Percentiles rank a stretch among this genome's conserved stretches.
phyloP scores from a whole-genome alignment of 2,888 invertebrate species.

The Muscina levida region DNA sequence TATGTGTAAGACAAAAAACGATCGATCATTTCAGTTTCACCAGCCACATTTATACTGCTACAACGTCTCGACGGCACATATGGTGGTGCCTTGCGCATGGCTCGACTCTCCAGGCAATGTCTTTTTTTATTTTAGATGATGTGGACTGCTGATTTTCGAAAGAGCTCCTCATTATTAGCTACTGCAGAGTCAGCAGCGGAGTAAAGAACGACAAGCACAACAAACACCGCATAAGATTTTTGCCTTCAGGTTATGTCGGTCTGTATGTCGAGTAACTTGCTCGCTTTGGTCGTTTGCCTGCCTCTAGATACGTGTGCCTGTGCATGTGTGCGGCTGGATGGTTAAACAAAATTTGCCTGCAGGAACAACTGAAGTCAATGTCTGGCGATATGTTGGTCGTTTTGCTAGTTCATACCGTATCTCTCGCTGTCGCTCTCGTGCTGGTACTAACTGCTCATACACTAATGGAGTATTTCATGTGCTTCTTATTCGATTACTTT shows the following conservation, averaged over 20 bases:
- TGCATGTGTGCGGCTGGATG: slow-evolving; percentile 57
- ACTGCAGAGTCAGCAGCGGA: slow-evolving; percentile 47
- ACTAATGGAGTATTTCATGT: slow-evolving; percentile 3
- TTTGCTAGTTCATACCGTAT: slow-evolving; percentile 8
- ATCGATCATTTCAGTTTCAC: slow-evolving; percentile 62
- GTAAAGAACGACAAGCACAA: slow-evolving; percentile 34
- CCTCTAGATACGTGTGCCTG: slow-evolving; percentile 20
- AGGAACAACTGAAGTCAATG: slow-evolving; percentile 42
- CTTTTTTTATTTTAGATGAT: slow-evolving; percentile 45
- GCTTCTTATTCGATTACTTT: not conserved
- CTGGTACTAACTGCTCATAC: not conserved
- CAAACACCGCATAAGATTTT: slow-evolving; percentile 18
- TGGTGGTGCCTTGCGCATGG: not conserved
- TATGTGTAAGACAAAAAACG: slow-evolving; percentile 46
- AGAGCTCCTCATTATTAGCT: slow-evolving; percentile 61
- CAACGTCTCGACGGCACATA: slow-evolving; percentile 1
- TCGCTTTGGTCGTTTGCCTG: slow-evolving; percentile 35
- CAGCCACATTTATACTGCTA: slow-evolving; percentile 39
- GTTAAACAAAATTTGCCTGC: slow-evolving; percentile 32
- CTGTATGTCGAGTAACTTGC: slow-evolving; percentile 18
- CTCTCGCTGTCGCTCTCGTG: not conserved
- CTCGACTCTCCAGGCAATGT: slow-evolving; percentile 1
- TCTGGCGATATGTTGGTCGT: slow-evolving; percentile 20
- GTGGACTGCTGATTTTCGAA: slow-evolving; percentile 39
- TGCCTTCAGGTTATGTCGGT: slow-evolving; percentile 46